Evolutionary conservation across 2,113 vertebrate genomes (phyloP), one percentile per base, ranked within the genome.

Genomic region (Zapornia atra): DNA sequence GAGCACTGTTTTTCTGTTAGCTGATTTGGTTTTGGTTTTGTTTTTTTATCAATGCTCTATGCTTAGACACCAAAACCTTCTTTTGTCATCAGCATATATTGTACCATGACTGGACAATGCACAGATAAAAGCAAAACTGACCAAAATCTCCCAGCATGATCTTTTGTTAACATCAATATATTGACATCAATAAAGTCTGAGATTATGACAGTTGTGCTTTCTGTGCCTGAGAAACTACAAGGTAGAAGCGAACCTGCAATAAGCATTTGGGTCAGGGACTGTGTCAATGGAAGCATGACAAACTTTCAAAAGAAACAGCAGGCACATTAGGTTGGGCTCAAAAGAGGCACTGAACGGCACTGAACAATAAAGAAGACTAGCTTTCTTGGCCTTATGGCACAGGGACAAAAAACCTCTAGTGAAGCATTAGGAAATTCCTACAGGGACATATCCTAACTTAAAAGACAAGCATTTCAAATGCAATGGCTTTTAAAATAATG

Each of bases 241-340:
- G 81, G 59, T 36, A 75, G 61, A 91, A 88, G 72, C 61, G 40
- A 94, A 96, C 57, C 61, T 88, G 51, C 79, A 90, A 73, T 91
- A 51, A 90, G 31, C 48, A 87, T 93, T 66, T 96, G 70, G 90
- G 71, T 96, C 90, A 97, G 89, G 33, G 34, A 53, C 83, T 56
- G 40, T 90, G 79, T 87, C 90, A 93, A 12, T 79, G 80, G 53
- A 81, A 88, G 68, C 64, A 82, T 0, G 2, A 87, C 5, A 56
- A 96, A 61, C 31, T 86, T 94, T 82, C 66, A 92, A 96, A 97
- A 86, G 72, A 50, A 97, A 57, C 68, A 93, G 83, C 83, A 95
- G 78, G 88, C 15, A 59, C 31, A 51, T 94, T 54, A 88, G 76
- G 57, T 92, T 75, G 82, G 51, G 61, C 53, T 94, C 69, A 82